Evolutionary conservation across 53 echinoderm and acorn worm species (phyloP).

Genomic region (Actinopyga echinites): DNA sequence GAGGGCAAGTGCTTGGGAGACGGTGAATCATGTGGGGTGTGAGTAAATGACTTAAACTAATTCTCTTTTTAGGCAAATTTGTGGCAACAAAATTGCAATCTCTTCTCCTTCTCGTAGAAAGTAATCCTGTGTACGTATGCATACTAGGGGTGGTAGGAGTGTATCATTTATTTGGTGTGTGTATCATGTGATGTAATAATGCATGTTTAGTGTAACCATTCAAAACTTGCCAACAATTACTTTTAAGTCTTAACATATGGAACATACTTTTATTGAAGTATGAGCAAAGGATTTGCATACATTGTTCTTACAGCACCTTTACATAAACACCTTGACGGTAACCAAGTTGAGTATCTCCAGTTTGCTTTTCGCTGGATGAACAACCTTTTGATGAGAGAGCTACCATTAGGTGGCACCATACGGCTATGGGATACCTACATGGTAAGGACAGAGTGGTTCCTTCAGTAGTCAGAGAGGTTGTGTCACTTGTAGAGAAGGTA

Average conservation of each 20-base stretch:
- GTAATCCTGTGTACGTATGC: too few species aligned
- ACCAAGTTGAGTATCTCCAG: slow-evolving; percentile 93
- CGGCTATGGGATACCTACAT: slow-evolving; percentile 98
- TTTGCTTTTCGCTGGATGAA: slow-evolving; percentile 99
- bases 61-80: too few species aligned
- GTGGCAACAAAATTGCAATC: too few species aligned
- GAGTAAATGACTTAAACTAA: too few species aligned
- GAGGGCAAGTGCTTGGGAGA: too few species aligned
- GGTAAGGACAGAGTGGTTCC: slow-evolving; percentile 60
- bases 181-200: too few species aligned
- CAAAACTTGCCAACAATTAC: not conserved
- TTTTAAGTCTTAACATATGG: not conserved
- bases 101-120: too few species aligned
- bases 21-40: too few species aligned
- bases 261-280: not conserved
- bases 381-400: slow-evolving; percentile 93
- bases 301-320: slow-evolving; percentile 53
- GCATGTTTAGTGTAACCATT: too few species aligned
- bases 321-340: slow-evolving; percentile 72
- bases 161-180: too few species aligned
- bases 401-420: slow-evolving; percentile 84
- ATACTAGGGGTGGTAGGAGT: too few species aligned
- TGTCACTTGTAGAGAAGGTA: too few species aligned
- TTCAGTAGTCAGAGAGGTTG: not conserved
- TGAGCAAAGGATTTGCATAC: not conserved